Percentiles rank a stretch among this genome's conserved stretches.
Conservation (phyloP, 2,797 vertebrate genomes). For the Orientallactaga sibirica region DNA sequence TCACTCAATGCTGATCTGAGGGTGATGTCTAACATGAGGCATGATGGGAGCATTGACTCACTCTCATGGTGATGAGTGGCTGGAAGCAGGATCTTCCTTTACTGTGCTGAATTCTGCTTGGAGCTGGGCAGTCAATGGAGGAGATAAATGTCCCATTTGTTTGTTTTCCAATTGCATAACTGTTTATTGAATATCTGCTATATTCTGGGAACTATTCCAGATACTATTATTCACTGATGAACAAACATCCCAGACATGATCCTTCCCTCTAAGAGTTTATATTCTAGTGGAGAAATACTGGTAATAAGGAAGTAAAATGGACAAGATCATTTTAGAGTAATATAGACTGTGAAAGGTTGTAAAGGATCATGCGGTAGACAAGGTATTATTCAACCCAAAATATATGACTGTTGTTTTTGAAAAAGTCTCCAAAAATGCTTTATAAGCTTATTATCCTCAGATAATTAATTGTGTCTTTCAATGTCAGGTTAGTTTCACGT, state of each 20-base stretch:
- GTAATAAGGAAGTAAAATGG: not conserved
- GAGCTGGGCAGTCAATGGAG: not conserved
- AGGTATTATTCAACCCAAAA: not conserved
- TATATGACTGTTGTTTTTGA: not conserved
- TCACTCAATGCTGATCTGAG: not conserved
- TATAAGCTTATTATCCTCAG: not conserved
- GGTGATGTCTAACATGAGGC: not conserved
- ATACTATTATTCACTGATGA: not conserved
- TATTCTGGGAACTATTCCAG: not conserved
- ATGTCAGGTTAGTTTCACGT: not conserved
- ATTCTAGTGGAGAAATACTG: not conserved
- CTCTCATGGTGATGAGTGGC: not conserved
- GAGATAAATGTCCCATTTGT: not conserved
- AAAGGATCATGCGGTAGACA: fast-evolving
- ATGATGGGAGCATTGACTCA: not conserved
- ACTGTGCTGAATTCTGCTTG: not conserved
- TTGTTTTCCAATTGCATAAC: not conserved
- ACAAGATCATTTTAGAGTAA: not conserved
- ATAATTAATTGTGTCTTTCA: not conserved
- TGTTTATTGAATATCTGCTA: not conserved
- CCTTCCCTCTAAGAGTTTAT: not conserved
- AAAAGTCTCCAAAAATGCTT: not conserved
- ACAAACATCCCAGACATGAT: not conserved
- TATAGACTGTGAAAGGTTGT: not conserved
- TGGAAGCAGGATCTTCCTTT: not conserved